A percentile compares a stretch with the other conserved stretches of the same genome.
These are phyloP conservation scores for Galerucella calmariensis DNA, from an alignment of 2,888 invertebrate species.

Conservation along the genomic window DNA sequence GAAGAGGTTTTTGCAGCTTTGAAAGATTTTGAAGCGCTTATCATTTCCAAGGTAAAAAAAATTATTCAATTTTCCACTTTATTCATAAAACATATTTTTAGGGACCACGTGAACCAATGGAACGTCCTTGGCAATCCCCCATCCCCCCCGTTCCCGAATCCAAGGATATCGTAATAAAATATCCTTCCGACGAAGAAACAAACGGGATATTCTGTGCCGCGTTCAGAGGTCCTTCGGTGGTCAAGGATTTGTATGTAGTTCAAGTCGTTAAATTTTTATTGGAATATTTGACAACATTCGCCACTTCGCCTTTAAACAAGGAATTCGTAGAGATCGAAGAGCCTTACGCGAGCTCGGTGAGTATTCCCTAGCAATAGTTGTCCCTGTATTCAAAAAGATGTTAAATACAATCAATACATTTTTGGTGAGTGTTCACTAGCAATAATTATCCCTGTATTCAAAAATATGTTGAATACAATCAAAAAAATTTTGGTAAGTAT, in stretches of 20 bases:
- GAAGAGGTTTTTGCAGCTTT: conserved; percentile 80
- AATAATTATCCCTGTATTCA: too few species aligned
- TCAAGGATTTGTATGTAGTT: conserved; percentile 70
- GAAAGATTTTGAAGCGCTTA: conserved; percentile 79
- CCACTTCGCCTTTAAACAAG: conserved; percentile 85
- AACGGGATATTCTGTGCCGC: conserved; percentile 82
- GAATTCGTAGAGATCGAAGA: conserved; percentile 85
- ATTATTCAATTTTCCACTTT: background rate
- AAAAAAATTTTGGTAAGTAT: too few species aligned
- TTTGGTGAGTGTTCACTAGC: too few species aligned
- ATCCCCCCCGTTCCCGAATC: conserved; percentile 73
- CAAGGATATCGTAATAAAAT: conserved; percentile 70
- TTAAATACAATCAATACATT: too few species aligned
- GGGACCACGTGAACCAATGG: conserved; percentile 70
- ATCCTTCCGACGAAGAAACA: conserved; percentile 87
- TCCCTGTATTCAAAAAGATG: too few species aligned
- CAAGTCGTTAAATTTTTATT: conserved; percentile 77
- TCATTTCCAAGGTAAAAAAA: conserved; percentile 72
- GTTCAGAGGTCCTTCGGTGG: conserved; percentile 82
- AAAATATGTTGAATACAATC: too few species aligned
- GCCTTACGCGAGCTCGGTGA: conserved; percentile 81
- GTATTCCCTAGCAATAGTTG: background rate
- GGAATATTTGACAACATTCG: conserved; percentile 86
- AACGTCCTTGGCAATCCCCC: conserved; percentile 80
- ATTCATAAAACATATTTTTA: conserved; percentile 44